These are phyloP conservation scores for Sminthurides aquaticus DNA, from an alignment of 2,888 invertebrate genomes.

Conservation along the genomic window DNA sequence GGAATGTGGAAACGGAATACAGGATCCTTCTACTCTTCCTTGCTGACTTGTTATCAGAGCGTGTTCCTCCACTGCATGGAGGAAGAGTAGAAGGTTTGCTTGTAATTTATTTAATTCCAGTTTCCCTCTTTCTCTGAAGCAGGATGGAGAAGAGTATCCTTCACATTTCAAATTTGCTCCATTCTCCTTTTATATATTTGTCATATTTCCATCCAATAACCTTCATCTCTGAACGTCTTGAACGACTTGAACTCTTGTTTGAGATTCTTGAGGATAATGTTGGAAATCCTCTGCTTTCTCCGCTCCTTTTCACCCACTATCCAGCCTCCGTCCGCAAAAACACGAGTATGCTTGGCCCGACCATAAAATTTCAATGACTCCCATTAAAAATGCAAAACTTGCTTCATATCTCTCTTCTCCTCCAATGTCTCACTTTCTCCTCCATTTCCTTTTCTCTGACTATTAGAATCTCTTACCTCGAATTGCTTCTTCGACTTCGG, in stretches of 20 bases:
- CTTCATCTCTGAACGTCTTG: not conserved
- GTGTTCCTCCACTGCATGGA: too few species aligned
- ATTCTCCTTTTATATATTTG: not conserved
- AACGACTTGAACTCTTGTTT: too few species aligned
- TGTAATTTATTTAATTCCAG: not conserved
- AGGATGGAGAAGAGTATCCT: not conserved
- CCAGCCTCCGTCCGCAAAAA: not conserved
- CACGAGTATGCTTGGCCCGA: not conserved
- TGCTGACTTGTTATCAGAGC: too few species aligned
- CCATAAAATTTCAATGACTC: not conserved
- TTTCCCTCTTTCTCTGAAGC: too few species aligned
- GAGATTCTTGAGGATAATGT: too few species aligned
- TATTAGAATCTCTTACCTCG: conserved; percentile 33
- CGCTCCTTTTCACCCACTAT: too few species aligned
- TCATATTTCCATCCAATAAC: not conserved
- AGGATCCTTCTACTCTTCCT: too few species aligned
- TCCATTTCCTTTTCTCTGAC: conserved; percentile 1
- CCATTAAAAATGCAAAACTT: conserved; percentile 3
- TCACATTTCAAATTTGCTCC: not conserved
- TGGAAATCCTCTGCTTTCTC: too few species aligned
- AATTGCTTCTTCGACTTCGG: conserved; percentile 51
- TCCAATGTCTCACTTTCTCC: not conserved
- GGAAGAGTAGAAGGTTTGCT: not conserved
- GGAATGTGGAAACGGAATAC: too few species aligned
- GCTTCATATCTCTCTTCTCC: not conserved